Percentiles rank a stretch among this genome's conserved stretches.
phyloP scores from a whole-genome alignment of 2,888 invertebrate species.

The Amblyjoppa proteus region DNA sequence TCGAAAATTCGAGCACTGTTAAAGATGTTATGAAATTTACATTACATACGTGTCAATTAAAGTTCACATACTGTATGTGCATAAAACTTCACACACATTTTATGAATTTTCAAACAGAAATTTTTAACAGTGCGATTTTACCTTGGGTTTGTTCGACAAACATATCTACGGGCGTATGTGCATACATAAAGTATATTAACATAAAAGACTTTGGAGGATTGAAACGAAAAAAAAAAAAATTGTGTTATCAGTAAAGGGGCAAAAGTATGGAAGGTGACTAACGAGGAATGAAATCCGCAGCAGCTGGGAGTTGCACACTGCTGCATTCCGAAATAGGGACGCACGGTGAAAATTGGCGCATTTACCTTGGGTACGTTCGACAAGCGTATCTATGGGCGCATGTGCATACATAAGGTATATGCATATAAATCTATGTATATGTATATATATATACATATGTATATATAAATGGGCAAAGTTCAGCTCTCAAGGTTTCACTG shows the following conservation, averaged over 20 bases:
- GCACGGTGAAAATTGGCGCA: background rate
- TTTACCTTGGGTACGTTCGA: conserved; percentile 9
- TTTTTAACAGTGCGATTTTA: too few relatives aligned
- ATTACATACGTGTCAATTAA: too few relatives aligned
- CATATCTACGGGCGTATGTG: too few relatives aligned
- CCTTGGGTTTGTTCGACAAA: too few relatives aligned
- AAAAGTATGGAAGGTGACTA: background rate
- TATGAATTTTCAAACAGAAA: too few relatives aligned
- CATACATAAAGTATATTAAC: too few relatives aligned
- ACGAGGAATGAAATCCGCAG: background rate
- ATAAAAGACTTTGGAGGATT: too few relatives aligned
- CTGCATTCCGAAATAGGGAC: background rate
- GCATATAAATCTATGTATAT: background rate
- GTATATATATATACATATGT: background rate
- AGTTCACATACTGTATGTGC: too few relatives aligned
- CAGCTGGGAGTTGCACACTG: background rate
- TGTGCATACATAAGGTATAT: background rate
- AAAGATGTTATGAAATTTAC: too few relatives aligned
- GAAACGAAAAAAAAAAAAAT: too few relatives aligned
- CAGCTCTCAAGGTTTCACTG: conserved; percentile 48
- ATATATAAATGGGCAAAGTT: conserved; percentile 36
- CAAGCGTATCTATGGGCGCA: background rate
- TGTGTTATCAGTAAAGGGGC: background rate
- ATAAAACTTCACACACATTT: too few relatives aligned
- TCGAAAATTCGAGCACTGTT: too few relatives aligned